Evolutionary conservation across 2,797 vertebrate species (phyloP).

Genomic region (Manis pentadactyla): DNA sequence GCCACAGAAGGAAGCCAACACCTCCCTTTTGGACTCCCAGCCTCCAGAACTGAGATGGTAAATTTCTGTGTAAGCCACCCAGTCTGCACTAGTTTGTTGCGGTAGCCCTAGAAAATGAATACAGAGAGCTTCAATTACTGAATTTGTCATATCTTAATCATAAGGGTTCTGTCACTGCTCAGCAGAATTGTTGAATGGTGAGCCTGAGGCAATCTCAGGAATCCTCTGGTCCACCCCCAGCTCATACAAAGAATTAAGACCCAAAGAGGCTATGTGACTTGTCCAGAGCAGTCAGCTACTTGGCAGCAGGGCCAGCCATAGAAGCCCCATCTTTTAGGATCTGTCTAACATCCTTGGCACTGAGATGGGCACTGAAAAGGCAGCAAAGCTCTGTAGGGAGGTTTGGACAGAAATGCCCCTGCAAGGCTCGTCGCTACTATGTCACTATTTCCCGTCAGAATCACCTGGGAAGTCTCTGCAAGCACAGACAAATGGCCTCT

Average conservation of each 20-base stretch:
- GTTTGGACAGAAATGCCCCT: background rate
- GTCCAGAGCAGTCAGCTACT: background rate
- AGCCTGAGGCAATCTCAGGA: background rate
- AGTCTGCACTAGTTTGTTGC: background rate
- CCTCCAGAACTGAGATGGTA: background rate
- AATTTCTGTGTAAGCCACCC: background rate
- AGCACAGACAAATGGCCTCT: background rate
- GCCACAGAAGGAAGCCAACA: background rate
- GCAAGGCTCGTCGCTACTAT: rapidly evolving
- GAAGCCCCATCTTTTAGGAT: background rate
- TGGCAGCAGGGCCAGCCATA: background rate
- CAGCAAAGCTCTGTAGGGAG: background rate
- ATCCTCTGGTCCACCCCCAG: background rate
- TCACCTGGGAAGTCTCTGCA: background rate
- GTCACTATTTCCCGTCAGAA: background rate
- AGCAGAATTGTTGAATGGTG: background rate
- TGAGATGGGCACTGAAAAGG: background rate
- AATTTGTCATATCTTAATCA: background rate
- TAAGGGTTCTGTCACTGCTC: background rate
- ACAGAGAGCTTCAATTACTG: background rate
- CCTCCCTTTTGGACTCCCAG: background rate
- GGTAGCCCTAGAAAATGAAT: background rate
- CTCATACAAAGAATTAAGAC: background rate
- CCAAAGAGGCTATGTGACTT: background rate
- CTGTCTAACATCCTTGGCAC: background rate